Conservation (phyloP, 2,113 vertebrate genomes). For the Bothrops jararaca region DNA sequence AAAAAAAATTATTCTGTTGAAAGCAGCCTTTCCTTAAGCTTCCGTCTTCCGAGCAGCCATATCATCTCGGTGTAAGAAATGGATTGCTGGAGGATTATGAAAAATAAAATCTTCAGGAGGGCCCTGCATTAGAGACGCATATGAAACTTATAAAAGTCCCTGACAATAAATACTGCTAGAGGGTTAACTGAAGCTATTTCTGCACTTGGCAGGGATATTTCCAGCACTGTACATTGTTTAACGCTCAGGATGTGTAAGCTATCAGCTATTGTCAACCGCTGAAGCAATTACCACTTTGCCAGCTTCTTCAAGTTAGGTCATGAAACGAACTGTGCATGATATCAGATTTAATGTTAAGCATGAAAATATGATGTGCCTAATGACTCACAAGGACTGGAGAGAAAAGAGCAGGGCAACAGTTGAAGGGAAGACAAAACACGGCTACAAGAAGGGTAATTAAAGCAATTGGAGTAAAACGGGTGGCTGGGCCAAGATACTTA, state of each 20-base stretch:
- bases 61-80: not conserved
- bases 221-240: not conserved
- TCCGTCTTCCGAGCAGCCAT: not conserved
- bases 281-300: slow-evolving; percentile 14
- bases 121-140: not conserved
- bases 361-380: not conserved
- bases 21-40: not conserved
- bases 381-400: slow-evolving; percentile 1
- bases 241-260: slow-evolving; percentile 8
- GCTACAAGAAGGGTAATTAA: not conserved
- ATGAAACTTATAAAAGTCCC: not conserved
- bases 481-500: not conserved
- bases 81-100: not conserved
- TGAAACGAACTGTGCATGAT: slow-evolving; percentile 15
- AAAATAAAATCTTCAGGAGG: not conserved
- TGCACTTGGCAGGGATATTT: slow-evolving; percentile 1
- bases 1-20: not conserved
- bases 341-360: slow-evolving; percentile 22
- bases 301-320: slow-evolving; percentile 26
- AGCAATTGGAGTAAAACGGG: not conserved
- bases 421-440: not conserved
- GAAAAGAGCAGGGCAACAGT: not conserved
- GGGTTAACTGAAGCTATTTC: slow-evolving; percentile 19
- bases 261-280: slow-evolving; percentile 26
- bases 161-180: slow-evolving; percentile 21